Base-by-base conservation (phyloP, 1,140 invertebrate genomes). In the Drosophila pectinifera region DNA sequence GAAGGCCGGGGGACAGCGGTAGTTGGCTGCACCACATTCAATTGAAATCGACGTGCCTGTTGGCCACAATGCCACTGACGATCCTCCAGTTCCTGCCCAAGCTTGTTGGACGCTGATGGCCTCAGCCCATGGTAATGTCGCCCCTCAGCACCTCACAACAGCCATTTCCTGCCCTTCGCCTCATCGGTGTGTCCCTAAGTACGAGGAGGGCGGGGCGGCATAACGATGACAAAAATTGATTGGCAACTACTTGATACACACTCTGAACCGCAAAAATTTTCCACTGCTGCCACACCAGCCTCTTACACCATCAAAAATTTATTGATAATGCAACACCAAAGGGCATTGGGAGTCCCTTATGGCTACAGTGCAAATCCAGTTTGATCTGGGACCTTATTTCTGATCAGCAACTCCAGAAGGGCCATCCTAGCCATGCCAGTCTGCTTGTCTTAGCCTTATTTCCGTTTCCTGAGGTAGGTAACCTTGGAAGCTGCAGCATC, bases 31-130 rank as follows among this genome's bases (percentile, higher is more conserved):
- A 88, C 79, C 79, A 69, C 80, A 83, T 88, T 89, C 80, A 88
- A 88, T 88, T 88, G 84, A 73, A 83, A 89, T 89, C 80, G 80
- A 88, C 80, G 84, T 88, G 84, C 76, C 84, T 70, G 84, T 83
- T 83, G 72, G 79, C 84, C 83, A 83, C 84, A 88, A 89, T 88
- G 68, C 72, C 72, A 73, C 74, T 85, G 78, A 67, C 74, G 74
- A 81, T 58, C 59, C 53, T 42, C 16, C 11, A 14, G 43, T 31
- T n/a, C n/a, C 64, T 26, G 45, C 18, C 39, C 59, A n/a, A 13
- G 43, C 11, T 39, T 13, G 22, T 26, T 59, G 20, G 18, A 38
- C 31, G 57, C 48, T 46, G 51, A 75, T 58, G 73, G 53, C 45
- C 36, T 34, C 16, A 39, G 64, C 16, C 53, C 31, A 16, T 70